Percentiles rank a stretch among this genome's conserved stretches.
These are phyloP conservation scores for Rhynchonycteris naso DNA, from an alignment of 2,797 vertebrate genomes.

Conservation along the genomic window DNA sequence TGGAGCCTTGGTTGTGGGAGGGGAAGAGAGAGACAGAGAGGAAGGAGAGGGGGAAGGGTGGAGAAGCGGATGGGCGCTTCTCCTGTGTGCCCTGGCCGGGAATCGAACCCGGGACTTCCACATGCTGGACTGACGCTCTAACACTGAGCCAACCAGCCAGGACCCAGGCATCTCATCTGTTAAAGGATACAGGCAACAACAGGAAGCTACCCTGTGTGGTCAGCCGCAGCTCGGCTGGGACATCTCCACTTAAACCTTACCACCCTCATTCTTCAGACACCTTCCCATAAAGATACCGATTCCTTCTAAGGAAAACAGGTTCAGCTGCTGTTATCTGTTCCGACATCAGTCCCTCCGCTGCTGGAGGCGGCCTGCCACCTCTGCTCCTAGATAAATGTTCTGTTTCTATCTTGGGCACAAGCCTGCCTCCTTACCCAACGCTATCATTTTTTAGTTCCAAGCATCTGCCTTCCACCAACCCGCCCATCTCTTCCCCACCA, in stretches of 20 bases:
- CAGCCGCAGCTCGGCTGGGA: neutral
- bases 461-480: neutral
- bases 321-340: neutral
- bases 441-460: neutral
- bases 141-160: no score
- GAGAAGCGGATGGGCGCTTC: no score
- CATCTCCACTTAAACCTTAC: neutral
- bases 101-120: no score
- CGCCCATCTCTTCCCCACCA: neutral
- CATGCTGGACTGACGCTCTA: no score
- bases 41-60: no score
- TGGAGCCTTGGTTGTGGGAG: no score
- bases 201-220: neutral
- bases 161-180: neutral
- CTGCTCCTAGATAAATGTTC: neutral
- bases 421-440: neutral
- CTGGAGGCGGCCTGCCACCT: neutral
- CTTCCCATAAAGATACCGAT: neutral
- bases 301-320: no score
- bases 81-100: no score
- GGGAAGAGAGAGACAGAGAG: no score
- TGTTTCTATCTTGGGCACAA: neutral
- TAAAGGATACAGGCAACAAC: neutral
- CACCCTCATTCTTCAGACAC: neutral
- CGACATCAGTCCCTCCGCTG: neutral